Evolutionary conservation across 2,888 invertebrate species (phyloP).

Genomic region (Protonemura montana): DNA sequence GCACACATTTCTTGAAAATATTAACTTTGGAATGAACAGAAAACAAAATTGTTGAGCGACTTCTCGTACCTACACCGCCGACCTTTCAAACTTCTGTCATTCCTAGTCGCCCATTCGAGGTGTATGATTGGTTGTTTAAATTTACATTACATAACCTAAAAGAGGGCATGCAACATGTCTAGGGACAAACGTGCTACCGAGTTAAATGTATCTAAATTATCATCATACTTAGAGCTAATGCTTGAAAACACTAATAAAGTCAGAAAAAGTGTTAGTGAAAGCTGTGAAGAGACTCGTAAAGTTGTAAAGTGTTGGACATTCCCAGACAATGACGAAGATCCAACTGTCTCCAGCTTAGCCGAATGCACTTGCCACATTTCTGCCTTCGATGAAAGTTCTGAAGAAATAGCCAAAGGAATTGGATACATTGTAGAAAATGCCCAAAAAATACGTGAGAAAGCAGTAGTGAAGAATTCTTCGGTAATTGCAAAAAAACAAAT

Average conservation of each 20-base stretch:
- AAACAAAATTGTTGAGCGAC: neutral
- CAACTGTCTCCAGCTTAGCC: neutral
- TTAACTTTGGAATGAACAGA: neutral
- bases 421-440: conserved; percentile 35
- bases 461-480: neutral
- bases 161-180: neutral
- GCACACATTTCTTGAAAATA: neutral
- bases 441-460: conserved; percentile 16
- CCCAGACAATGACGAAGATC: neutral
- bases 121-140: too few relatives aligned
- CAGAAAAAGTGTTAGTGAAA: neutral
- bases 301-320: conserved; percentile 19
- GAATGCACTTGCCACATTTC: conserved; percentile 19
- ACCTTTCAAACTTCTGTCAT: neutral
- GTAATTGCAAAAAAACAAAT: neutral
- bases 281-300: conserved; percentile 2
- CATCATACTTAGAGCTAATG: neutral
- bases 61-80: neutral
- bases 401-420: conserved; percentile 31
- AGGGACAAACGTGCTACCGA: neutral
- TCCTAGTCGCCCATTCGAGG: too few relatives aligned
- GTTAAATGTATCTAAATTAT: conserved; percentile 26
- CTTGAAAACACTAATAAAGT: conserved; percentile 25
- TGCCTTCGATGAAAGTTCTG: neutral
- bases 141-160: neutral